Evolutionary conservation across 2,113 vertebrate genomes (phyloP).

Genomic region (Merops nubicus): DNA sequence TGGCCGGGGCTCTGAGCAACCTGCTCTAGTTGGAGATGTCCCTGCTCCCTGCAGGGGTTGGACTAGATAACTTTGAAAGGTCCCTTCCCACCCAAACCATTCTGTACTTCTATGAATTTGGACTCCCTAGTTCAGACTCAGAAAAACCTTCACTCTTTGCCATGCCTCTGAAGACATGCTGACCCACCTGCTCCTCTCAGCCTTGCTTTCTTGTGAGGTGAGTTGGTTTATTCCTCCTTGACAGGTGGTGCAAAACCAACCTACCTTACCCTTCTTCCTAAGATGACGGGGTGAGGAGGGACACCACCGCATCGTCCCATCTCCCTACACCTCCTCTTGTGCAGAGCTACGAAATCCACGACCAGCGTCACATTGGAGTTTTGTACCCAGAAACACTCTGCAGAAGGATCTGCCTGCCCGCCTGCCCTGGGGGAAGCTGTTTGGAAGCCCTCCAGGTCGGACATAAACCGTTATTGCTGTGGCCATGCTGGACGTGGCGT

Average conservation of each 20-base stretch:
- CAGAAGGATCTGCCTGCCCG: slow-evolving; percentile 45
- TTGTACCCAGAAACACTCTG: slow-evolving; percentile 23
- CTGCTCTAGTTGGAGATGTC: not conserved
- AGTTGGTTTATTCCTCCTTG: not conserved
- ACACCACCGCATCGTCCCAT: not conserved
- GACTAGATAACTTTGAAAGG: not conserved
- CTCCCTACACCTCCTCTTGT: rapidly evolving
- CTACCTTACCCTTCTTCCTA: not conserved
- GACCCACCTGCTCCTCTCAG: not conserved
- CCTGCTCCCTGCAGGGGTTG: not conserved
- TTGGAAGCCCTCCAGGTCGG: slow-evolving; percentile 26
- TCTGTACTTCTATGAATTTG: too few relatives aligned
- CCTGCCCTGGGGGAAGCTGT: slow-evolving; percentile 53
- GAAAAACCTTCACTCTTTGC: not conserved
- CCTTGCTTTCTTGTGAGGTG: not conserved
- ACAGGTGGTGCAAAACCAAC: not conserved
- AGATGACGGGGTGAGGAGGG: not conserved
- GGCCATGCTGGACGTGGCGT: slow-evolving; percentile 66
- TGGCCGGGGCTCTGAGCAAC: not conserved
- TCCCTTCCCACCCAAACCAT: not conserved
- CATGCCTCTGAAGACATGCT: too few relatives aligned
- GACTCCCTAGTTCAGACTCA: not conserved
- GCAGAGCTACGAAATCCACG: not conserved
- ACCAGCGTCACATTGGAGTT: slow-evolving; percentile 33
- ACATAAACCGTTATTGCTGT: slow-evolving; percentile 56